Evolutionary conservation across 2,113 vertebrate genomes (phyloP).

Genomic region (Pteruthius melanotis): DNA sequence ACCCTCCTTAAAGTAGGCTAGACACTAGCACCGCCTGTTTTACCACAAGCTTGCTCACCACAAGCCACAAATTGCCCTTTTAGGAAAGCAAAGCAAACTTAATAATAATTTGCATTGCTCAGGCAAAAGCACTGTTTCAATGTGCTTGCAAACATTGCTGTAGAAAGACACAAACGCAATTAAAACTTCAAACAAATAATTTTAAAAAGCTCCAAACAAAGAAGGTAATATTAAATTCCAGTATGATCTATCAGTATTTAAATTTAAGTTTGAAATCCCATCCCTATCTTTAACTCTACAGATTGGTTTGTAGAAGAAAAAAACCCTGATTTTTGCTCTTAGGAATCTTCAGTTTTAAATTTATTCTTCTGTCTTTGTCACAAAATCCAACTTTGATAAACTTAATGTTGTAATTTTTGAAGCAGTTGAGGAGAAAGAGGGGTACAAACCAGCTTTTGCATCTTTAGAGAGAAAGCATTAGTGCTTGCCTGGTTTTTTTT

Average conservation of each 20-base stretch:
- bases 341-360: not conserved
- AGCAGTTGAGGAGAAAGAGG: not conserved
- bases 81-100: not conserved
- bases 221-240: not conserved
- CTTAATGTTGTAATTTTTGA: not conserved
- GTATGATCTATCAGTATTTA: not conserved
- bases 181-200: not conserved
- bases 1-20: not conserved
- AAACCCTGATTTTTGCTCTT: not conserved
- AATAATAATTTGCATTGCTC: not conserved
- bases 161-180: not conserved
- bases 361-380: not conserved
- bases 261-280: not conserved
- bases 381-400: not conserved
- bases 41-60: not conserved
- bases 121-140: not conserved
- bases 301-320: not conserved
- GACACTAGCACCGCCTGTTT: rapidly evolving
- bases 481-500: not conserved
- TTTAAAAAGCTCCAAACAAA: not conserved
- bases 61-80: not conserved
- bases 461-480: not conserved
- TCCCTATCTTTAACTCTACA: not conserved
- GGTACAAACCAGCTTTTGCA: not conserved
- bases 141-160: not conserved